Evolutionary conservation across 2,888 invertebrate species (phyloP).

Genomic region (Oasisia sp.): DNA sequence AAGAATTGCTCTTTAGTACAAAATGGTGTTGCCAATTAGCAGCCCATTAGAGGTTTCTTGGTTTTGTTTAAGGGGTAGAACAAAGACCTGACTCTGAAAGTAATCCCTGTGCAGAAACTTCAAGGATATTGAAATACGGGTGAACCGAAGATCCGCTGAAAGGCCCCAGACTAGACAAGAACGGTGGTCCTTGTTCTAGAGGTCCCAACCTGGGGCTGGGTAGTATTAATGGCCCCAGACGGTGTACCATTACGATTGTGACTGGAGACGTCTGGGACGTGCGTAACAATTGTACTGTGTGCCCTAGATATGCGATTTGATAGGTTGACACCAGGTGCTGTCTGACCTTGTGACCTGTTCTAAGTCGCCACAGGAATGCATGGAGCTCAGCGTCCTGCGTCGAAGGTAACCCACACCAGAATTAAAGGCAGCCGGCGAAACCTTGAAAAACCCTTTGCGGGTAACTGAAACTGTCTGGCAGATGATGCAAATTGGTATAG

Average conservation of each 20-base stretch:
- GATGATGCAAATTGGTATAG: not conserved
- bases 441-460: not conserved
- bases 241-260: not conserved
- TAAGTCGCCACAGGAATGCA: not conserved
- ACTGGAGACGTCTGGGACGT: not conserved
- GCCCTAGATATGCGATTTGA: constrained; percentile 6
- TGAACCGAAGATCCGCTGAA: not conserved
- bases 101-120: not conserved
- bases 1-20: not conserved
- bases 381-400: not conserved
- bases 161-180: not conserved
- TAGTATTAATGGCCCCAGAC: not conserved
- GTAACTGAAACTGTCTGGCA: not conserved
- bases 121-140: not conserved
- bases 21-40: not conserved
- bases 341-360: constrained; percentile 1
- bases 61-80: not conserved
- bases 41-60: not conserved
- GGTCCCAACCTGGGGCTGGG: not conserved
- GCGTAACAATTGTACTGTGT: constrained; percentile 17
- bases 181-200: not conserved
- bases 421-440: not conserved
- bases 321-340: constrained; percentile 13
- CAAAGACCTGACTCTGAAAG: not conserved
- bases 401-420: not conserved